Base-by-base conservation (phyloP, 2,888 invertebrate genomes). In the Yponomeuta malinellus region DNA sequence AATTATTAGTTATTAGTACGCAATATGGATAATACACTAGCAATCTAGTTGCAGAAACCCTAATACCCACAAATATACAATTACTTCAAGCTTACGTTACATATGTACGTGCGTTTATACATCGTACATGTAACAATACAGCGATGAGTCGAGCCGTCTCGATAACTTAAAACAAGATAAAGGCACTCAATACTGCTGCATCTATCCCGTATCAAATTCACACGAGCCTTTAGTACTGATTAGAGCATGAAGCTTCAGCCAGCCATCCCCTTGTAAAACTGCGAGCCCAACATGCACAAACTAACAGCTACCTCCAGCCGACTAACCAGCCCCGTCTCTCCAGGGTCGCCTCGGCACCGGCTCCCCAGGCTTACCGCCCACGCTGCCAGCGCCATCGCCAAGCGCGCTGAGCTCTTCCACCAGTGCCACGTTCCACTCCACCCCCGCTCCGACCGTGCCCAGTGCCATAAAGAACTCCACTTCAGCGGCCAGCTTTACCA, bases 341-440 rank as follows among this genome's bases (percentile, higher is more conserved):
- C 76, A 91, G 92, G 91, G 90, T 76, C 91, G 91, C 66, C 84
- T 92, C 63, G 89, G 89, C 72, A 89, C 75, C 67, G 86, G 87
- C 43, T 90, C 95, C 72, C 94, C 94, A 12, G 95, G 95, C 12
- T 93, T 95, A n/a, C 95, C 95, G 1, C 95, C 95, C 43, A 94
- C 95, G 43, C 83, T 95, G 65, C 95, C 95, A 15, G 95, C 95
- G 0, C 95, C 95, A 0, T 95, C 95, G 48, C 95, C 95, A 23
- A 93, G 93, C 75, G 94, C 93, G 71, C 83, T 92, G 37, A 89
- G 93, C 76, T 92, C 95, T 66, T 94, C 95, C 78, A 94, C 95
- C 9, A 95, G 95, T 77, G 95, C 95, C 74, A 93, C 93, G 71
- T 94, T 93, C 79, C 90, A 91, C 73, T 85, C 91, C 70, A 86